Base-by-base conservation (phyloP, 2,113 vertebrate genomes). In the Saguinus midas region DNA sequence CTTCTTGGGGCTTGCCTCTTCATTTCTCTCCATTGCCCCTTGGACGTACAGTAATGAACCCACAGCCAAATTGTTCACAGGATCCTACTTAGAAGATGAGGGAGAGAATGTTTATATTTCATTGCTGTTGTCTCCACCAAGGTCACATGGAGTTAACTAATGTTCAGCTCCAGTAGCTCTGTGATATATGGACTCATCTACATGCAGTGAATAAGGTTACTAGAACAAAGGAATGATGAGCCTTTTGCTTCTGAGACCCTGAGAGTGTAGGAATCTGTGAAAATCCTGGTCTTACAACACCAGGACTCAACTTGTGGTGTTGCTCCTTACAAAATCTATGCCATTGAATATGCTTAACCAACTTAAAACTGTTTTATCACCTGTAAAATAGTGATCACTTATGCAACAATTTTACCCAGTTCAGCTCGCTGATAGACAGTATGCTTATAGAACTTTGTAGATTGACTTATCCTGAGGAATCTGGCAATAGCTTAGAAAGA, bases 291-390 rank as follows among this genome's bases (percentile, higher is more conserved):
- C 20, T 94, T 50, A 35, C 29, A 70, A 7, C 43, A 25, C 4
- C 21, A 79, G 21, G 11, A 43, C 8, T 80, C 58, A 70, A 6
- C 35, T 20, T 50, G 6, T 52, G 17, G 1, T 61, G 7, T 8
- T n/a, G 29, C 3, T 27, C 1, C 0, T 50, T n/a, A 8, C 8
- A n/a, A 73, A 17, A 16, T 17, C 29, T 45, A 2, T 35, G 35
- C 4, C 43, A 8, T 0, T 61, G 21, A 25, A 61, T 72, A 45
- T 5, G 66, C 9, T 45, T 79, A 58, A 13, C 8, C 29, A 70
- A 21, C 20, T 35, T 8, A 20, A 94, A 68, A 37, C 29, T 57
- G 4, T 13, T 94, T 86, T 48, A 32, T 57, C 68, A 50, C 11
- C 21, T 55, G 11, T 43, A 78, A 86, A 55, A 70, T 52, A 27